Conservation (phyloP, 1,140 invertebrate genomes). For the Galendromus occidentalis region DNA sequence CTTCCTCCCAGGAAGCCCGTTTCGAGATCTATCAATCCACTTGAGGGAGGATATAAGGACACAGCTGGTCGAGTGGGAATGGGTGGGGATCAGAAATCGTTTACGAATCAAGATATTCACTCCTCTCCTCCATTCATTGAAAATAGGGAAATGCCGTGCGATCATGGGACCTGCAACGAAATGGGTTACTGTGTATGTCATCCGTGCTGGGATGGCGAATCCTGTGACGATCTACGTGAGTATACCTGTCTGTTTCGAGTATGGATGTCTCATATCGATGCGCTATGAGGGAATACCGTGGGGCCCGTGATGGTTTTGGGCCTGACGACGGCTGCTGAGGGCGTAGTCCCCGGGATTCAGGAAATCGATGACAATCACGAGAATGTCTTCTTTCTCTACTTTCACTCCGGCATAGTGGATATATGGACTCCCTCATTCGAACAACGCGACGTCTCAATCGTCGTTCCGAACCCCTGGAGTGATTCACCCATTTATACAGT, state of each 20-base stretch:
- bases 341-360: no score
- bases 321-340: no score
- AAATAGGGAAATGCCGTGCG: background rate
- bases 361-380: no score
- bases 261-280: no score
- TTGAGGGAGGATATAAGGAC: background rate
- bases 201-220: slow-evolving; percentile 8
- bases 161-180: background rate
- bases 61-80: background rate
- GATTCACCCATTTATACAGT: background rate
- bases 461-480: background rate
- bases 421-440: background rate
- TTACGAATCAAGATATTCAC: background rate
- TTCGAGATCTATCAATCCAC: background rate
- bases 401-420: background rate
- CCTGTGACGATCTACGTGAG: slow-evolving; percentile 7
- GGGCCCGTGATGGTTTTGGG: no score
- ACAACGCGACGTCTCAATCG: background rate
- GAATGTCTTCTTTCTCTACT: background rate
- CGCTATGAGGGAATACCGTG: no score
- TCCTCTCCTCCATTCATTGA: background rate
- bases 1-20: background rate
- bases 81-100: background rate
- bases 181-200: background rate
- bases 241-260: background rate